phyloP scores from a whole-genome alignment of 2,888 invertebrate species.

The Parochlus steinenii region DNA sequence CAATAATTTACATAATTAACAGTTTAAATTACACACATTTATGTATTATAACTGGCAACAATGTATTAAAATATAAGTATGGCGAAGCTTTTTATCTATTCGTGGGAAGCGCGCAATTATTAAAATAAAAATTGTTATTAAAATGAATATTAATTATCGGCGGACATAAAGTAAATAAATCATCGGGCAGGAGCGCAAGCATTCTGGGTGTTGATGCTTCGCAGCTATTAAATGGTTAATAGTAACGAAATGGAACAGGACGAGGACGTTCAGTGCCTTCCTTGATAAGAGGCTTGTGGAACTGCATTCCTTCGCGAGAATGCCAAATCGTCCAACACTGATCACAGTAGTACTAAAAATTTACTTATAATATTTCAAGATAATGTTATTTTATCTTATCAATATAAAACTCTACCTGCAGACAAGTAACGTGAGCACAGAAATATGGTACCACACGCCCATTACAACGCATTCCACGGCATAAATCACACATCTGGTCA shows the following conservation, averaged over 20 bases:
- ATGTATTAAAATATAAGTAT: too few species aligned
- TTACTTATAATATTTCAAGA: background rate
- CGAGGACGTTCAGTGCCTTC: conserved; percentile 95
- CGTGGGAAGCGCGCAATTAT: too few species aligned
- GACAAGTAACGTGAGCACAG: conserved; percentile 97
- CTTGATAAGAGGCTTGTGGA: conserved; percentile 98
- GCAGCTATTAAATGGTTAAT: conserved; percentile 47
- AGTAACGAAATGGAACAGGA: conserved; percentile 95
- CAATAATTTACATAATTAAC: too few species aligned
- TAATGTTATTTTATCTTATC: background rate
- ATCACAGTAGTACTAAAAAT: conserved; percentile 89
- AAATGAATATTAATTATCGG: too few species aligned
- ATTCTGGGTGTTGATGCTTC: too few species aligned
- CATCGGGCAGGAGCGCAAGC: too few species aligned
- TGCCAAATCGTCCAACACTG: conserved; percentile 99
- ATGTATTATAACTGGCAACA: too few species aligned
- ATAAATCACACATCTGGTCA: conserved; percentile 99
- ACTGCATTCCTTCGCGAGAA: conserved; percentile 90
- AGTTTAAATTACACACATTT: too few species aligned
- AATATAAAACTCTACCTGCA: conserved; percentile 50
- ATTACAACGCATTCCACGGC: conserved; percentile 92
- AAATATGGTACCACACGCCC: conserved; percentile 99
- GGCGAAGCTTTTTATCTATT: too few species aligned
- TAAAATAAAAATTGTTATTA: too few species aligned
- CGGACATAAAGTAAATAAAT: too few species aligned